A percentile compares a stretch with the other conserved stretches of the same genome.
phyloP scores from a whole-genome alignment of 1,140 invertebrate genomes.

The Zelostemma sp. region DNA sequence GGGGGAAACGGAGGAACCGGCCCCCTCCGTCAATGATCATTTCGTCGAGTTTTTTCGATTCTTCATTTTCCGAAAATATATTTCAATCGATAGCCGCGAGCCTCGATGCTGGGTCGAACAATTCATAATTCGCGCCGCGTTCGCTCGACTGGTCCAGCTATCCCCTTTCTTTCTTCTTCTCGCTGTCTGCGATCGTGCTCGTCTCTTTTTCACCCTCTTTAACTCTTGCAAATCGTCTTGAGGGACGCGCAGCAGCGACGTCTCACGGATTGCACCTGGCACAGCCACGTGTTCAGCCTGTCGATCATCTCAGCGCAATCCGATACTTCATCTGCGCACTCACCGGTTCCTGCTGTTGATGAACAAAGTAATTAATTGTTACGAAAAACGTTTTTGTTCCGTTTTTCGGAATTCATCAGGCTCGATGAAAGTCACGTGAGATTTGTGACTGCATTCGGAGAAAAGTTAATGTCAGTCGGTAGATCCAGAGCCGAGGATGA shows the following conservation, averaged over 20 bases:
- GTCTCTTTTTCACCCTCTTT: conserved; percentile 30
- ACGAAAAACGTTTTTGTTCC: too few relatives aligned
- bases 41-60: conserved; percentile 19
- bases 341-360: conserved; percentile 62
- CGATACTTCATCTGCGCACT: conserved; percentile 64
- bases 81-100: conserved; percentile 3
- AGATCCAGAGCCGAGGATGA: too few relatives aligned
- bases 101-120: conserved; percentile 11
- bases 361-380: background rate
- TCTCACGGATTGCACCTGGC: conserved; percentile 69
- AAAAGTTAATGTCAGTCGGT: too few relatives aligned
- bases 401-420: too few relatives aligned
- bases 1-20: conserved; percentile 18
- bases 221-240: conserved; percentile 61
- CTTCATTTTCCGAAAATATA: conserved; percentile 21
- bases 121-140: conserved; percentile 23
- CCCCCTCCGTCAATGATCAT: conserved; percentile 6
- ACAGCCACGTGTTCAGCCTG: conserved; percentile 70
- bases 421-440: too few relatives aligned
- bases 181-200: conserved; percentile 25
- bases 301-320: conserved; percentile 69
- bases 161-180: conserved; percentile 32
- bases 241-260: conserved; percentile 68
- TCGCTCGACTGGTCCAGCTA: conserved; percentile 24
- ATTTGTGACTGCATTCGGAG: too few relatives aligned